Base-by-base conservation (phyloP, 1,140 invertebrate genomes). In the Drosophila micromelanica region DNA sequence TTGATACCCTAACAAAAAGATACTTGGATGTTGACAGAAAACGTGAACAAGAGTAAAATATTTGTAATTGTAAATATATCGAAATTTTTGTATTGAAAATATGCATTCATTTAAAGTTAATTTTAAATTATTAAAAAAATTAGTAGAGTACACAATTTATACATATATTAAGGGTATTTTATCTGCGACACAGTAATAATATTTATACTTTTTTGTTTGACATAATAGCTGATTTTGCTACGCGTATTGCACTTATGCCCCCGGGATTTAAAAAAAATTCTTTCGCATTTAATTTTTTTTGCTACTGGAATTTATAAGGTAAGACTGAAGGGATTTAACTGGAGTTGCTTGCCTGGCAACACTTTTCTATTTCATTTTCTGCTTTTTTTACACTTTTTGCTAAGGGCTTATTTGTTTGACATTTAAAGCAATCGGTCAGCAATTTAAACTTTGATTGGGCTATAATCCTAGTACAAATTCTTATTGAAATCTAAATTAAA, bases 321-420 rank as follows among this genome's bases (percentile, higher is more conserved):
- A 15, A 30, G 52, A 52, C 45, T 55, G 23, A 37, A 49, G 38
- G 51, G 67, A 74, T 68, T 71, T 65, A n/a, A 45, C 40, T 7
- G n/a, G 13, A 63, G 59, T 6, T 71, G 55, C 60, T 62, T 55
- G 56, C 61, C 64, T 55, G 62, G 35, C 79, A 82, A 69, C 45
- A 65, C 71, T 78, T 75, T 60, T 70, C 68, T 82, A 37, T 46
- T 64, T 65, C 61, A 61, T 49, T 61, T 72, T 13, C 67, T 64
- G 68, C n/a, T 48, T 78, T 35, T 42, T 55, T 9, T 46, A 54
- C 61, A 49, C 48, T 59, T 15, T n/a, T 73, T 51, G 40, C 23
- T 32, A 13, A n/a, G 13, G 37, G 38, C 79, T 76, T 82, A 51
- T 79, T 72, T 79, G 43, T 49, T 76, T 80, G 64, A 69, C 60